Percentiles rank a stretch among this genome's conserved stretches.
These are phyloP conservation scores for Gasteruption jaculator DNA, from an alignment of 2,888 invertebrate species.

Conservation along the genomic window DNA sequence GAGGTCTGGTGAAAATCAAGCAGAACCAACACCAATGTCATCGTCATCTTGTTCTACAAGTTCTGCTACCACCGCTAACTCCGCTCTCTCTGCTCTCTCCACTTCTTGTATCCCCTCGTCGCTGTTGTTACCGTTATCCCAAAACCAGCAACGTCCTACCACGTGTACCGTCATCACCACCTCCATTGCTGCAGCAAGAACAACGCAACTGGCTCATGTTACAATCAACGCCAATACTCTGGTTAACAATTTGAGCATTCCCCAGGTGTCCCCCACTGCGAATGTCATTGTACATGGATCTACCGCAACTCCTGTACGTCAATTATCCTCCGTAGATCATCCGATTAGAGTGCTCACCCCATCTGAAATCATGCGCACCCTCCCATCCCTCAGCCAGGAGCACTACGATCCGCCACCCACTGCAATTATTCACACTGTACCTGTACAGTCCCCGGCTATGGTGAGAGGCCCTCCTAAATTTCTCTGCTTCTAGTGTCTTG, in stretches of 20 bases:
- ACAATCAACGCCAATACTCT: constrained; percentile 37
- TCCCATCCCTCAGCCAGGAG: constrained; percentile 77
- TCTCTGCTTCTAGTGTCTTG: constrained; percentile 50
- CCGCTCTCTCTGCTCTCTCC: constrained; percentile 11
- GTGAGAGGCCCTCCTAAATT: constrained; percentile 52
- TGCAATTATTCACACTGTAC: constrained; percentile 54
- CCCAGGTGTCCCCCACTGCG: constrained; percentile 38
- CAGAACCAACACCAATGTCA: no score
- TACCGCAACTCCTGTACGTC: constrained; percentile 55
- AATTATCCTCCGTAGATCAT: constrained; percentile 62
- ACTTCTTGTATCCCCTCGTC: constrained; percentile 13
- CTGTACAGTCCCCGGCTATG: constrained; percentile 52
- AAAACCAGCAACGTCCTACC: constrained; percentile 38
- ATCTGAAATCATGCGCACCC: constrained; percentile 86
- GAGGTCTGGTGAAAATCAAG: constrained; percentile 42
- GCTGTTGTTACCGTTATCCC: constrained; percentile 27
- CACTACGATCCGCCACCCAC: constrained; percentile 61
- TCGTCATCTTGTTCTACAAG: constrained; percentile 24
- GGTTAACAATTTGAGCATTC: constrained; percentile 33
- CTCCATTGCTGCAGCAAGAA: constrained; percentile 28
- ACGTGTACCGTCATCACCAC: constrained; percentile 23
- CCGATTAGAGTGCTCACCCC: constrained; percentile 86
- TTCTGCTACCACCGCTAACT: constrained; percentile 12
- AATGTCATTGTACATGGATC: constrained; percentile 50
- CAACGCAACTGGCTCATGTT: constrained; percentile 29